Percentiles rank a stretch among this genome's conserved stretches.
Evolutionary conservation across 2,797 vertebrate species (phyloP).

Genomic region (Hippocampus kuda): DNA sequence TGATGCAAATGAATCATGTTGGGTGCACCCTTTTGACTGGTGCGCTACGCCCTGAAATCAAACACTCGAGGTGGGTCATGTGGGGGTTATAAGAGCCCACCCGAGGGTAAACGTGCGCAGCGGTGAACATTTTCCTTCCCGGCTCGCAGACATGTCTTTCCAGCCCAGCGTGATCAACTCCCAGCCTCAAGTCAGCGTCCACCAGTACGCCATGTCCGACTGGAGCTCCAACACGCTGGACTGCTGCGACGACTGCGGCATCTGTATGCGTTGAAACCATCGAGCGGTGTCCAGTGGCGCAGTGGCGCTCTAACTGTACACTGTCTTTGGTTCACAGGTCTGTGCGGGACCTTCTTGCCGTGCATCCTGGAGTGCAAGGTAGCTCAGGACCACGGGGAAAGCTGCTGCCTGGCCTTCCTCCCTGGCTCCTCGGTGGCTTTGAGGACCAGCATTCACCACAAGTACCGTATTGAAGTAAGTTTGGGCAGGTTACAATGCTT

Average conservation of each 20-base stretch:
- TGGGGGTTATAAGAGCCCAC: slow-evolving; percentile 44
- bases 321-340: slow-evolving; percentile 46
- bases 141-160: slow-evolving; percentile 57
- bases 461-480: slow-evolving; percentile 64
- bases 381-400: slow-evolving; percentile 64
- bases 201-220: slow-evolving; percentile 50
- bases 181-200: slow-evolving; percentile 58
- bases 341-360: slow-evolving; percentile 67
- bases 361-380: slow-evolving; percentile 69
- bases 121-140: background rate
- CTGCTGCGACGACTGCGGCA: slow-evolving; percentile 70
- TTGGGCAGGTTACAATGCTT: background rate
- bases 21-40: slow-evolving; percentile 20
- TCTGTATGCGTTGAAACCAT: slow-evolving; percentile 47
- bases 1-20: background rate
- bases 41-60: slow-evolving; percentile 53
- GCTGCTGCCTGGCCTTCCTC: slow-evolving; percentile 67
- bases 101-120: background rate
- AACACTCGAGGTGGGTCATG: slow-evolving; percentile 37
- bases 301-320: background rate
- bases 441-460: slow-evolving; percentile 65
- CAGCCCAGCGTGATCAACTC: slow-evolving; percentile 60
- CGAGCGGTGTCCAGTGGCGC: background rate
- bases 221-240: slow-evolving; percentile 67
- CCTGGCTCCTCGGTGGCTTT: slow-evolving; percentile 67